Base-by-base conservation (phyloP, 2,113 vertebrate species). In the Mus spicilegus region DNA sequence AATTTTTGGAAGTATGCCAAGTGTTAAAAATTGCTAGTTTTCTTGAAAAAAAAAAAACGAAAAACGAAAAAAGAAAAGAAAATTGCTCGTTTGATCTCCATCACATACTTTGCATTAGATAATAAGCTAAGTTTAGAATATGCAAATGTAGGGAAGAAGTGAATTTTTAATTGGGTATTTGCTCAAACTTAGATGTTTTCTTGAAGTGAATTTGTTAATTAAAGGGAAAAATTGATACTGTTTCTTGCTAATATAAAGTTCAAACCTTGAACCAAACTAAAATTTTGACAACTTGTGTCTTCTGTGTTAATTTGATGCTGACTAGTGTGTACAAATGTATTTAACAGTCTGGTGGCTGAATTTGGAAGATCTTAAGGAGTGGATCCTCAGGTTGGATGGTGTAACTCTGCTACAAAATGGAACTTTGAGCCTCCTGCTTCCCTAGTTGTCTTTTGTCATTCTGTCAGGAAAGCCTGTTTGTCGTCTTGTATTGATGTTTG, bases 71-170 rank as follows among this genome's bases (percentile, higher is more conserved):
- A 20, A 93, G 42, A 42, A 42, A 42, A 42, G 24, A 93, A 72
- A 65, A 51, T 93, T n/a, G 67, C n/a, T 92, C 67, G 19, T 89
- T 95, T 96, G 51, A 6, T 73, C 33, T 89, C 82, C 26, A 46
- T 93, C 87, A 58, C 5, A 8, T 95, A 58, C 70, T 93, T 91
- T 94, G 14, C 84, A 76, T 94, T 90, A 96, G 76, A 91, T 1
- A 54, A 4, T 84, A 65, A 70, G 49, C 10, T 51, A 58, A 77
- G 51, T 91, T 91, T 96, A 88, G 0, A 94, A 2, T 36, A 28
- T 87, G 56, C 22, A 58, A n/a, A 69, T 24, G 69, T 87, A 69
- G 42, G 30, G 30, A 69, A 51, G 28, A 69, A 69, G n/a, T 67
- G 84, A 67, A 67, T 49, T 69, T 86, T 33, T 69, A 86, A 33